A percentile compares a stretch with the other conserved stretches of the same genome.
These are phyloP conservation scores for Petrocephalus zakoni DNA, from an alignment of 2,113 vertebrate species.

Conservation along the genomic window DNA sequence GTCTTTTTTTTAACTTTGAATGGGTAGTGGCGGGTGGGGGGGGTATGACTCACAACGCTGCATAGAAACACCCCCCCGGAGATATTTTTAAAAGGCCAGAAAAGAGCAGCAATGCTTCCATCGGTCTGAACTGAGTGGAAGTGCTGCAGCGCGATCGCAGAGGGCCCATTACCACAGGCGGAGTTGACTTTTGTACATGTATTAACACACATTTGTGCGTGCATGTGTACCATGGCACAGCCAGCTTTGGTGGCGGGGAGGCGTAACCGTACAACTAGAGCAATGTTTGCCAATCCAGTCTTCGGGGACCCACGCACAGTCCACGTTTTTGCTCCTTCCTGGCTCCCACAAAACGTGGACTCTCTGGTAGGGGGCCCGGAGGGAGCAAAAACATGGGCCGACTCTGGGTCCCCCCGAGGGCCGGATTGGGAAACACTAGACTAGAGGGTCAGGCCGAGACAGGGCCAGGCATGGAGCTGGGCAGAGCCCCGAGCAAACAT, in stretches of 20 bases:
- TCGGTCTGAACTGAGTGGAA: constrained; percentile 48
- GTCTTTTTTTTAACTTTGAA: not conserved
- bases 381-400: too few species aligned
- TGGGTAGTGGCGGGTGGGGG: not conserved
- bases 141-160: constrained; percentile 41
- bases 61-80: constrained; percentile 38
- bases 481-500: not conserved
- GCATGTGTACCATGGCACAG: too few species aligned
- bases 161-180: constrained; percentile 33
- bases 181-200: constrained; percentile 48
- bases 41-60: constrained; percentile 34
- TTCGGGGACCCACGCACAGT: too few species aligned
- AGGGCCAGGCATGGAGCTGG: not conserved
- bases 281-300: too few species aligned
- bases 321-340: too few species aligned
- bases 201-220: constrained; percentile 15
- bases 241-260: not conserved
- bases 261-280: not conserved
- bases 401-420: too few species aligned
- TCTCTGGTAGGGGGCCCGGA: too few species aligned
- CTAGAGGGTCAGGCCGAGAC: not conserved
- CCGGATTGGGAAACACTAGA: too few species aligned
- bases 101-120: constrained; percentile 31
- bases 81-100: constrained; percentile 28
- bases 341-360: too few species aligned